A percentile compares a stretch with the other conserved stretches of the same genome.
Evolutionary conservation across 1,140 invertebrate genomes (phyloP).

Genomic region (Temnothorax curvispinosus): DNA sequence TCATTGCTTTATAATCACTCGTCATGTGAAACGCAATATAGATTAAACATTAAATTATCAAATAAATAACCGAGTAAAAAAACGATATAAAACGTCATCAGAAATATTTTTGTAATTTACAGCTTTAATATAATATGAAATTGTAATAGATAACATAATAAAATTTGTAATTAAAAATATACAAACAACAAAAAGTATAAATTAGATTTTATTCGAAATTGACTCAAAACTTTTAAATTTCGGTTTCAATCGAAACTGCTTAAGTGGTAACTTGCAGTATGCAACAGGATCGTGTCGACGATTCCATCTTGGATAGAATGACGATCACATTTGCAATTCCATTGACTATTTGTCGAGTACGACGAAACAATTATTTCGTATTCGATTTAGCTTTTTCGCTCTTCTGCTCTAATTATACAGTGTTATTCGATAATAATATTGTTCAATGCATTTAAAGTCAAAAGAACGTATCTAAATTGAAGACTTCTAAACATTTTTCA

Average conservation of each 20-base stretch:
- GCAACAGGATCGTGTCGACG: constrained; percentile 3
- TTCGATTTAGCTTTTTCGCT: constrained; percentile 2
- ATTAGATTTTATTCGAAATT: not conserved
- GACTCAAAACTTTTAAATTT: not conserved
- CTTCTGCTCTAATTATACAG: not conserved
- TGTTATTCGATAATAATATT: not conserved
- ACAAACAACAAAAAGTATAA: not conserved
- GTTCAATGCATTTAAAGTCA: not conserved
- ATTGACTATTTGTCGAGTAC: constrained; percentile 26
- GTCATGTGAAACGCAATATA: not conserved
- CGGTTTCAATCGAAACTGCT: constrained; percentile 6
- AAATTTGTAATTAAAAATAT: not conserved
- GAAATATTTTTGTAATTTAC: constrained; percentile 10
- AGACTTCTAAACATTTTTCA: not conserved
- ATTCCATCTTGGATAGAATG: constrained; percentile 29
- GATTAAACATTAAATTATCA: not conserved
- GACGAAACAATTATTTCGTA: constrained; percentile 10
- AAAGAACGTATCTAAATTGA: not conserved
- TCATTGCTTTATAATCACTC: not conserved
- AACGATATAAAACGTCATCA: not conserved
- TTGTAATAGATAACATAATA: not conserved
- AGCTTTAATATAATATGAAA: not conserved
- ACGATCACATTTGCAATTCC: constrained; percentile 34
- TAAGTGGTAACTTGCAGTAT: constrained; percentile 4
- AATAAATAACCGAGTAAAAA: not conserved